A percentile compares a stretch with the other conserved stretches of the same genome.
Conservation (phyloP, 2,888 invertebrate genomes). For the Papilio elwesi region DNA sequence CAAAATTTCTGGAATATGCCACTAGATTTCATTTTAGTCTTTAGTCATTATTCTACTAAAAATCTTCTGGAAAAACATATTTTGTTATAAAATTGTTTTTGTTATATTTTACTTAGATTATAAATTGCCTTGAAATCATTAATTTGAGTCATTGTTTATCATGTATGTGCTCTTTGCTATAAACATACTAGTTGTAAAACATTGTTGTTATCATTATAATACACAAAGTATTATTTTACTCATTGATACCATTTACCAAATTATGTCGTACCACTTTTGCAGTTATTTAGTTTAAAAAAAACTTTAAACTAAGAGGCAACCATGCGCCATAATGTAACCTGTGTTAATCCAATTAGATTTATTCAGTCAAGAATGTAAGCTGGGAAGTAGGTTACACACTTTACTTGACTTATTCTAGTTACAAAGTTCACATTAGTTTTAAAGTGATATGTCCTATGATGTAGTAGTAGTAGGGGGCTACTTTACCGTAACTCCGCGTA, state of each 20-base stretch:
- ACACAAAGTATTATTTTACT: background rate
- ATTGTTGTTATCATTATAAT: background rate
- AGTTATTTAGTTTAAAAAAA: background rate
- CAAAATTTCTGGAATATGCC: too few relatives aligned
- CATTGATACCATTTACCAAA: background rate
- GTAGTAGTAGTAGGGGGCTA: too few relatives aligned
- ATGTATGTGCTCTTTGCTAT: background rate
- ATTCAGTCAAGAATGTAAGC: constrained; percentile 20
- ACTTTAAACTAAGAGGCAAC: background rate
- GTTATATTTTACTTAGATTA: background rate
- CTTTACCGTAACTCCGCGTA: too few relatives aligned
- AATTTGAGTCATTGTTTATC: constrained; percentile 12
- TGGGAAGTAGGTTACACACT: constrained; percentile 2
- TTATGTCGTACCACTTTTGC: background rate
- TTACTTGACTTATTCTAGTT: constrained; percentile 13
- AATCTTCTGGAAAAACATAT: too few relatives aligned
- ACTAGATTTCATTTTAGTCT: too few relatives aligned
- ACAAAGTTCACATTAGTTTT: too few relatives aligned
- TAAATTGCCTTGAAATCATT: constrained; percentile 6
- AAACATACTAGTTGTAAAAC: background rate
- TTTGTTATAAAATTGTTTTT: constrained; percentile 36
- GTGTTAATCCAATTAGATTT: background rate
- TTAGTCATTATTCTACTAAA: too few relatives aligned
- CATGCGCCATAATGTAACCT: background rate
- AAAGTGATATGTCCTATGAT: too few relatives aligned